These are phyloP conservation scores for Brachyptera risi DNA, from an alignment of 2,888 invertebrate species.

Conservation along the genomic window DNA sequence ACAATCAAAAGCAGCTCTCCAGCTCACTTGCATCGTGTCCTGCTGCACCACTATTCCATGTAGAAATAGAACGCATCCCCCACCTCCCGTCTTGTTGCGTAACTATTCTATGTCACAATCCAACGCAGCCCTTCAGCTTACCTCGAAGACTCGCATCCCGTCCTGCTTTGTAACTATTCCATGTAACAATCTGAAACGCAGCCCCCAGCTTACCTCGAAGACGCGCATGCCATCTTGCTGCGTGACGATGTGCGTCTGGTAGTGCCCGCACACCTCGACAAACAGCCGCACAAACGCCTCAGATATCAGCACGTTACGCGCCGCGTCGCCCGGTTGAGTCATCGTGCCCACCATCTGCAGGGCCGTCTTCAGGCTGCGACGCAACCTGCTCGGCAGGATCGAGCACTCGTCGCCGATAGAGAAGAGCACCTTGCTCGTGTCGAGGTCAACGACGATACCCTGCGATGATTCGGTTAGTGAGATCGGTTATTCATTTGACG, in stretches of 20 bases:
- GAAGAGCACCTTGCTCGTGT: slow-evolving; percentile 57
- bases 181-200: no score
- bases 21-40: no score
- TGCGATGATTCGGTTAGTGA: no score
- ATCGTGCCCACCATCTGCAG: slow-evolving; percentile 47
- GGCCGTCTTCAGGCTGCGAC: slow-evolving; percentile 62
- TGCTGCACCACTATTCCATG: no score
- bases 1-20: no score
- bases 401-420: slow-evolving; percentile 73
- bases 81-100: no score
- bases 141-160: no score
- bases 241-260: slow-evolving; percentile 54
- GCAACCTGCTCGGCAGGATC: slow-evolving; percentile 65
- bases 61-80: no score
- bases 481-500: no score
- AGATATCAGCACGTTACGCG: slow-evolving; percentile 68
- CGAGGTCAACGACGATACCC: slow-evolving; percentile 73
- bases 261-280: slow-evolving; percentile 70
- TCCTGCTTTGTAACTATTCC: no score
- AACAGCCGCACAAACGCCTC: slow-evolving; percentile 77
- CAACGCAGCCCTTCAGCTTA: no score
- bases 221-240: slow-evolving; percentile 45
- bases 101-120: no score
- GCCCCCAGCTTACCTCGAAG: slow-evolving; percentile 48
- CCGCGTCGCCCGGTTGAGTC: slow-evolving; percentile 49